Base-by-base conservation (phyloP, 2,797 vertebrate genomes). In the Peromyscus eremicus region DNA sequence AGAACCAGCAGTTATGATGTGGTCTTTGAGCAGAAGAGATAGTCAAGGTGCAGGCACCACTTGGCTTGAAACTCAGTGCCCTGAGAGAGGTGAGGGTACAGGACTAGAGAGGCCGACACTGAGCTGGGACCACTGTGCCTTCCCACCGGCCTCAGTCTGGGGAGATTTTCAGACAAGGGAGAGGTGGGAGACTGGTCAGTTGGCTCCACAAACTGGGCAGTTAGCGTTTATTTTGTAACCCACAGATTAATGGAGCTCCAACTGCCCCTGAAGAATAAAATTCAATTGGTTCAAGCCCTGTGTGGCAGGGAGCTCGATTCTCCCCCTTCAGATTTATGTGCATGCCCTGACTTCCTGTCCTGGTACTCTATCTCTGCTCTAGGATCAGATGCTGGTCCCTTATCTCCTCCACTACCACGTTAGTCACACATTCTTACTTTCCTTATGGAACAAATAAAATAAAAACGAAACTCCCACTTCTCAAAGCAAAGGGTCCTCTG, bases 31-130 rank as follows among this genome's bases (percentile, higher is more conserved):
- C 9, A 10, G 32, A 21, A 29, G 37, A 84, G 76, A 62, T 37
- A 29, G 16, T 46, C 5, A 21, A 9, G 0, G 6, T 0, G 6
- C 6, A 21, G 80, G 19, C 40, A 37, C 1, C 2, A 11, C 2
- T 34, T 25, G 40, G 29, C 23, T 29, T 40, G n/a, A 25, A 32
- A 83, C 13, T 70, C 66, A 13, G 0, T 17, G n/a, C 49, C 29
- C 40, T 64, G 49, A 14, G 64, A 73, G 55, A 60, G 17, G 8
- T 12, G 4, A 25, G 16, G 5, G 64, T 27, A 1, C 71, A 81
- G 79, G 60, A 46, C 29, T 32, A 27, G 32, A 34, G 37, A 64
- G n/a, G 46, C 27, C 13, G 17, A 89, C 5, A 40, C 81, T 73
- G 34, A 40, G 40, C 6, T 5, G 43, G n/a, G 34, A 17, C 8